A percentile compares a stretch with the other conserved stretches of the same genome.
These are phyloP conservation scores for Lytechinus variegatus DNA, from an alignment of 35 echinoderm and acorn worm species.

Conservation along the genomic window DNA sequence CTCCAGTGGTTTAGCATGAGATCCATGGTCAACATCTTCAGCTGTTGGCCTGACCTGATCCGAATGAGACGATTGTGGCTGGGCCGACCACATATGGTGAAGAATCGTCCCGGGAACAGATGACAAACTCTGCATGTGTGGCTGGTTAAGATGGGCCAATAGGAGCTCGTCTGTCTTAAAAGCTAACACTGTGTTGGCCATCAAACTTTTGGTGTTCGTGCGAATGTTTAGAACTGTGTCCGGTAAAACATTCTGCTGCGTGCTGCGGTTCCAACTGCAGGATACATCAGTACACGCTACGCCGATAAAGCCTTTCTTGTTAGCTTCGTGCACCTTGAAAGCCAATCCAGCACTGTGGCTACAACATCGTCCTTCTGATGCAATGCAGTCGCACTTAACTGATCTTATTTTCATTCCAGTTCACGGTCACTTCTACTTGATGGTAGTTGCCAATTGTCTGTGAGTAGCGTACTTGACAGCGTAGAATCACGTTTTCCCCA, in stretches of 20 bases:
- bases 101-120: constrained; percentile 30
- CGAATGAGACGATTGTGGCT: neutral
- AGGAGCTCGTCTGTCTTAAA: constrained; percentile 36
- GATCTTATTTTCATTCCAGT: neutral
- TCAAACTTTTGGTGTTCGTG: constrained; percentile 14
- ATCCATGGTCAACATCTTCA: constrained; percentile 12
- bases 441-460: constrained; percentile 53
- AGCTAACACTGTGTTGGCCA: constrained; percentile 30
- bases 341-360: constrained; percentile 7
- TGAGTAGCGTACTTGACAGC: constrained; percentile 33
- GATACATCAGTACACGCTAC: constrained; percentile 32
- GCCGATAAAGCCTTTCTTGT: constrained; percentile 54
- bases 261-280: constrained; percentile 46
- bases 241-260: constrained; percentile 49
- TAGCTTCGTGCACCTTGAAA: constrained; percentile 48
- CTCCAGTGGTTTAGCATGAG: neutral
- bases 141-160: constrained; percentile 9
- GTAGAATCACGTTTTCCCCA: constrained; percentile 14
- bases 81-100: neutral
- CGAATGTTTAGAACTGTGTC: constrained; percentile 49
- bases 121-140: constrained; percentile 30
- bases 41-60: neutral
- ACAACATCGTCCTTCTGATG: constrained; percentile 39
- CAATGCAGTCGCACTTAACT: constrained; percentile 53
- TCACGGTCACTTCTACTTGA: constrained; percentile 34